Conservation (phyloP, 2,888 invertebrate species). For the Lacanobia wlatinum region DNA sequence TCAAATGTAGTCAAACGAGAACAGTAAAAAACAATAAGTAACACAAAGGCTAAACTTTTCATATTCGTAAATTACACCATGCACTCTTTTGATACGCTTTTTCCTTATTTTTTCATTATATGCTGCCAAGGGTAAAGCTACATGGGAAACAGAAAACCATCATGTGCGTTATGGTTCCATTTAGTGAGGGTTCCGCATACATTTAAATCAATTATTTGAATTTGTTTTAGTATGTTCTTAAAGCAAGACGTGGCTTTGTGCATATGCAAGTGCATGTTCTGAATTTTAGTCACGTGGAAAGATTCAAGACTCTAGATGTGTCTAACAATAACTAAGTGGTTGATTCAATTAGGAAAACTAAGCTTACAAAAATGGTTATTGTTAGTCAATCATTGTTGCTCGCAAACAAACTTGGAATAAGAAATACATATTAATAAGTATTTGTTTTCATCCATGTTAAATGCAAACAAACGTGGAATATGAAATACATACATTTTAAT, state of each 20-base stretch:
- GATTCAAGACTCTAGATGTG: too few relatives aligned
- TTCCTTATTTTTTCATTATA: conserved; percentile 36
- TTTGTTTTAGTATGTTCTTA: background rate
- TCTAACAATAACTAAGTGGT: too few relatives aligned
- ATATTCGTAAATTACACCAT: conserved; percentile 45
- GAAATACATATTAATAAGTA: too few relatives aligned
- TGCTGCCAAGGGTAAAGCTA: conserved; percentile 4
- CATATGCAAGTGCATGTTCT: too few relatives aligned
- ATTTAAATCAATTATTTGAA: background rate
- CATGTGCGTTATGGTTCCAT: background rate
- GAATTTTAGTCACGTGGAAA: too few relatives aligned
- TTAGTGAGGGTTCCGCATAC: background rate
- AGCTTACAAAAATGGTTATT: background rate
- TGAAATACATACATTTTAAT: too few relatives aligned
- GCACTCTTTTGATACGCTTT: conserved; percentile 27
- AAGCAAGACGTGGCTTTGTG: background rate
- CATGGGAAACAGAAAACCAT: background rate
- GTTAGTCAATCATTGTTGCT: background rate
- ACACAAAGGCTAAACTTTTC: conserved; percentile 38
- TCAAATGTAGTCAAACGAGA: conserved; percentile 25
- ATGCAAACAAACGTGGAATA: background rate
- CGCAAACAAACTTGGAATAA: background rate
- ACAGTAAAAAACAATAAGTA: conserved; percentile 25
- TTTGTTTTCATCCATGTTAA: too few relatives aligned
- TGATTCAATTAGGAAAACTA: background rate